Percentiles rank a stretch among this genome's conserved stretches.
Evolutionary conservation across 2,113 vertebrate genomes (phyloP).

Genomic region (Tonatia bakeri): DNA sequence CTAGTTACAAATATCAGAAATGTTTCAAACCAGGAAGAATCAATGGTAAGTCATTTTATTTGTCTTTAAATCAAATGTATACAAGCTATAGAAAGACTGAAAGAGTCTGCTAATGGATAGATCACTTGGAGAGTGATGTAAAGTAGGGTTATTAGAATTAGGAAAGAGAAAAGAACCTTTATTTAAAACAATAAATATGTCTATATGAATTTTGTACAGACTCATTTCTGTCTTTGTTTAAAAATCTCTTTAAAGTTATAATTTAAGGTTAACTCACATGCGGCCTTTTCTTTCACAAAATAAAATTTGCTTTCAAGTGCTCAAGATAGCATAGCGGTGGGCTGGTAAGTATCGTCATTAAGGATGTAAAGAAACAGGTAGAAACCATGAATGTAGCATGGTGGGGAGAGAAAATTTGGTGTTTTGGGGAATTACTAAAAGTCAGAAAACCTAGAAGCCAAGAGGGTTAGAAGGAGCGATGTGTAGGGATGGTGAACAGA

Average conservation of each 20-base stretch:
- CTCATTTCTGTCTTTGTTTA: not conserved
- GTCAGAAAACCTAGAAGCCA: not conserved
- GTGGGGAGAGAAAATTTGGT: not conserved
- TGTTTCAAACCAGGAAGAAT: conserved; percentile 59
- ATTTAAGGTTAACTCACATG: not conserved
- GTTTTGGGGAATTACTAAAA: not conserved
- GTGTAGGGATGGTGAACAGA: not conserved
- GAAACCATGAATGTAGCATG: not conserved
- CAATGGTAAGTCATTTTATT: conserved; percentile 57
- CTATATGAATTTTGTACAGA: not conserved
- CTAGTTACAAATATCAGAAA: conserved; percentile 53
- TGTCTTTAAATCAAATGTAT: conserved; percentile 34
- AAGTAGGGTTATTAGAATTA: not conserved
- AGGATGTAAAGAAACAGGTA: not conserved
- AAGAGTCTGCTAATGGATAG: not conserved
- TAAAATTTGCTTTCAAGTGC: not conserved
- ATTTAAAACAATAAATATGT: not conserved
- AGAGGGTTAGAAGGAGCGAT: not conserved
- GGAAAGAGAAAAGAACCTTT: not conserved
- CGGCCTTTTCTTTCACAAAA: not conserved
- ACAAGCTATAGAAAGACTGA: conserved; percentile 26
- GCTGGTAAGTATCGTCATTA: not conserved
- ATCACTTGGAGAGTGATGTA: not conserved
- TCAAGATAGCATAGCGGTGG: not conserved
- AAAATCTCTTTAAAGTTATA: not conserved